Evolutionary conservation across 2,113 vertebrate species (phyloP).

Genomic region (Poeciliopsis occidentalis): DNA sequence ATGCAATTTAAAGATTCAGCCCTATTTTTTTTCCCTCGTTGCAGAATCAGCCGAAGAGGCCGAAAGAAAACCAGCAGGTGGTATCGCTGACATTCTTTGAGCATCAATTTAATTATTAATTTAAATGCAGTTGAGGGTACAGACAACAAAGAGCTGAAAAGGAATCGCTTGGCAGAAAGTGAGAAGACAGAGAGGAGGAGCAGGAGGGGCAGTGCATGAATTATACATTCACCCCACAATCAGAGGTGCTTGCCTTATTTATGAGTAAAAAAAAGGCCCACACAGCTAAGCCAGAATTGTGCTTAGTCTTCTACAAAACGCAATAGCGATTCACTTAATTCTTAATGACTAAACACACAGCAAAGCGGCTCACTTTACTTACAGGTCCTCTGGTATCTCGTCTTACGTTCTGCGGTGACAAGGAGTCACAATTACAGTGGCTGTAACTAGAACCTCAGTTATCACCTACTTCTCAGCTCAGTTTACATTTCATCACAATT

Average conservation of each 20-base stretch:
- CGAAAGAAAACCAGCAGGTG: slow-evolving; percentile 65
- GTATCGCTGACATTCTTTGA: slow-evolving; percentile 64
- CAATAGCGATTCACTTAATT: slow-evolving; percentile 71
- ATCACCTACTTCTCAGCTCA: slow-evolving; percentile 64
- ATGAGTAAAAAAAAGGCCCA: slow-evolving; percentile 72
- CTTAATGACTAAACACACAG: slow-evolving; percentile 61
- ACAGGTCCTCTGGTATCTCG: slow-evolving; percentile 30
- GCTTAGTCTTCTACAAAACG: slow-evolving; percentile 73
- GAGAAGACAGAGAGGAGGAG: slow-evolving; percentile 66
- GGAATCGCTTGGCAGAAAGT: slow-evolving; percentile 72
- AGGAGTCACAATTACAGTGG: slow-evolving; percentile 56
- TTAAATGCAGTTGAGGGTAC: slow-evolving; percentile 69
- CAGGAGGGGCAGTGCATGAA: slow-evolving; percentile 72
- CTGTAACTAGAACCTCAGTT: slow-evolving; percentile 60
- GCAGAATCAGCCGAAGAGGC: slow-evolving; percentile 24
- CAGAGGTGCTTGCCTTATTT: slow-evolving; percentile 79
- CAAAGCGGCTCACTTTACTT: slow-evolving; percentile 24
- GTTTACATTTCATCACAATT: slow-evolving; percentile 71
- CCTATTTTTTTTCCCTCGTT: slow-evolving; percentile 44
- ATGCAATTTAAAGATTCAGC: slow-evolving; percentile 9
- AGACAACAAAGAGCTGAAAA: slow-evolving; percentile 77
- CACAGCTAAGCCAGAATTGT: slow-evolving; percentile 65
- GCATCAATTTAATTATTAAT: slow-evolving; percentile 80
- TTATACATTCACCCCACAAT: slow-evolving; percentile 80
- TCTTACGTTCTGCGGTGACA: slow-evolving; percentile 33